These are phyloP conservation scores for Microtus pennsylvanicus DNA, from an alignment of 2,113 vertebrate genomes.

Conservation along the genomic window DNA sequence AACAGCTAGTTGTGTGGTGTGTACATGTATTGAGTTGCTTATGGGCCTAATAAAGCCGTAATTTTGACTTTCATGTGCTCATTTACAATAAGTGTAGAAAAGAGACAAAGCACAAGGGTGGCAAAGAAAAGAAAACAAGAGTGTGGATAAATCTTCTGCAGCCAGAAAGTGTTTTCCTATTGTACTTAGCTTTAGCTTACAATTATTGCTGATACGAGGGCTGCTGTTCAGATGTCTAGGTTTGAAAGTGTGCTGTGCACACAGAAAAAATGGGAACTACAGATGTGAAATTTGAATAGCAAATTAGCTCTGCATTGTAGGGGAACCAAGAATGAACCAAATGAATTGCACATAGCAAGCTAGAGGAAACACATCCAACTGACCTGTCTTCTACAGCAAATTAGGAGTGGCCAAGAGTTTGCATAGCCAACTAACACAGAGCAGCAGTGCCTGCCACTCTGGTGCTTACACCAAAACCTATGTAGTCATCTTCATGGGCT, in stretches of 20 bases:
- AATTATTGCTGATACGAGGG: background rate
- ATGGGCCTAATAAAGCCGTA: background rate
- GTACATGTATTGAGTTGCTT: background rate
- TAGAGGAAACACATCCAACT: background rate
- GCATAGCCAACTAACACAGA: background rate
- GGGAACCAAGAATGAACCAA: background rate
- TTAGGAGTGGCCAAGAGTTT: background rate
- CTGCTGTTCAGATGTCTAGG: background rate
- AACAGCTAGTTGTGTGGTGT: background rate
- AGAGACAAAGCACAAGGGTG: background rate
- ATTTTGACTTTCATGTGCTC: background rate
- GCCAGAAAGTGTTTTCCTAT: background rate
- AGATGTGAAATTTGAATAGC: constrained; percentile 3
- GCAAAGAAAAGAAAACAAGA: background rate
- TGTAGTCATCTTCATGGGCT: background rate
- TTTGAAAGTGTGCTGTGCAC: background rate
- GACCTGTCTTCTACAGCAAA: background rate
- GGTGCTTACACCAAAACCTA: background rate
- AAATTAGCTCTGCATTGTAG: background rate
- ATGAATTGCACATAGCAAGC: background rate
- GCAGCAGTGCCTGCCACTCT: background rate
- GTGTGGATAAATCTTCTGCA: background rate
- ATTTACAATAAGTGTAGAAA: background rate
- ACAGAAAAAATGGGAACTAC: background rate
- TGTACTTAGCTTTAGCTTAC: background rate